phyloP scores from a whole-genome alignment of 2,888 invertebrate genomes.

The Drosophila lutescens region DNA sequence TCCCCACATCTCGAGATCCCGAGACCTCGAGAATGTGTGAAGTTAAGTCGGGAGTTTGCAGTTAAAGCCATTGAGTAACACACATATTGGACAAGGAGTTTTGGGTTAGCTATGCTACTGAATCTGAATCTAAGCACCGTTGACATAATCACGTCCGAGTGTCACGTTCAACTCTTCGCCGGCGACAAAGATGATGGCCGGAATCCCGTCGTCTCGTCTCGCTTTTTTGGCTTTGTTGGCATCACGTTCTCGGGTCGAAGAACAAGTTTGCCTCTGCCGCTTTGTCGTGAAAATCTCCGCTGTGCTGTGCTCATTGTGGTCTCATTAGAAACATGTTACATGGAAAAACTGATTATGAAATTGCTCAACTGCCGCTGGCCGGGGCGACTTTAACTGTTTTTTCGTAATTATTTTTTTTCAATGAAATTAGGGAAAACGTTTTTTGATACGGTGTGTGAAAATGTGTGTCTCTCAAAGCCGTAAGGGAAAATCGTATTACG shows the following conservation, averaged over 20 bases:
- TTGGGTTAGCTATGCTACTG: slow-evolving; percentile 4
- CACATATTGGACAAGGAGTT: slow-evolving; percentile 22
- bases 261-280: slow-evolving; percentile 68
- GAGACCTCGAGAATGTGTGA: slow-evolving; percentile 32
- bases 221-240: slow-evolving; percentile 62
- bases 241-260: slow-evolving; percentile 68
- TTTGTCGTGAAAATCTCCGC: slow-evolving; percentile 22
- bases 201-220: slow-evolving; percentile 31
- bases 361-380: slow-evolving; percentile 15
- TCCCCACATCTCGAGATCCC: slow-evolving; percentile 9
- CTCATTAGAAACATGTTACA: slow-evolving; percentile 79
- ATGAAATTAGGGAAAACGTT: slow-evolving; percentile 31
- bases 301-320: slow-evolving; percentile 46
- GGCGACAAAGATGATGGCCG: slow-evolving; percentile 32
- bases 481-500: not conserved
- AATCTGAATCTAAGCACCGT: slow-evolving; percentile 42
- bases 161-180: slow-evolving; percentile 68
- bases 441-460: slow-evolving; percentile 32
- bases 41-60: slow-evolving; percentile 43
- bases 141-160: slow-evolving; percentile 81
- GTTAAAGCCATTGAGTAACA: slow-evolving; percentile 76
- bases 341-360: slow-evolving; percentile 73
- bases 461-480: not conserved
- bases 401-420: slow-evolving; percentile 64
- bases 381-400: slow-evolving; percentile 64